Conservation (phyloP, 2,113 vertebrate species). For the Elanus axillaris region DNA sequence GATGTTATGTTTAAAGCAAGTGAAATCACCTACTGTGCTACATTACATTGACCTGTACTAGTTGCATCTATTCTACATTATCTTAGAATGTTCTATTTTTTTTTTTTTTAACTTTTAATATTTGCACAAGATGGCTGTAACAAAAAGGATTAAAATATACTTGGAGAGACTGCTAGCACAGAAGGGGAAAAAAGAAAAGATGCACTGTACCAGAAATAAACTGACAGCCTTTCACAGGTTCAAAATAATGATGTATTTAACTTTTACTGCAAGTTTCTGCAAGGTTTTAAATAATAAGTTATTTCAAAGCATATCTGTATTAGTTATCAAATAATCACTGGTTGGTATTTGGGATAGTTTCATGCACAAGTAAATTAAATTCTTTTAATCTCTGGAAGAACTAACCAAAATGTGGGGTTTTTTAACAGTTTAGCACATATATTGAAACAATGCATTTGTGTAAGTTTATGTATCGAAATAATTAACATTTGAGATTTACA, state of each 20-base stretch:
- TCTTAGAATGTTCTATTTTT: not conserved
- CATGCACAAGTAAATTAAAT: not conserved
- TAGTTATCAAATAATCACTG: not conserved
- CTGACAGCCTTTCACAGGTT: not conserved
- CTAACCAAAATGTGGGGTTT: not conserved
- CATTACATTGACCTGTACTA: not conserved
- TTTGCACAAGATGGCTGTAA: not conserved
- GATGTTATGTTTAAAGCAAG: constrained; percentile 20
- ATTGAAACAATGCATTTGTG: not conserved
- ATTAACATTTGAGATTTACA: not conserved
- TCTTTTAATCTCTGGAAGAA: not conserved
- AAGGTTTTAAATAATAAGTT: not conserved
- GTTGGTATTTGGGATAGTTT: not conserved
- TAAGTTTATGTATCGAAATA: not conserved
- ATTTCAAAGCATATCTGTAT: not conserved
- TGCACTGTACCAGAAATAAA: not conserved
- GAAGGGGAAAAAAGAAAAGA: not conserved
- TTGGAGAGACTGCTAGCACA: not conserved
- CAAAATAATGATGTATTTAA: not conserved
- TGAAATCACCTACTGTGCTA: constrained; percentile 16
- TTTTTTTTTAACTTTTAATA: not conserved
- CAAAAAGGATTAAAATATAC: not conserved
- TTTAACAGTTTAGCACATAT: not conserved
- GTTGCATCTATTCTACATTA: not conserved
- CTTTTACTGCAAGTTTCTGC: not conserved